A percentile compares a stretch with the other conserved stretches of the same genome.
phyloP scores from a whole-genome alignment of 1,140 invertebrate genomes.

The Drosophila sp. region DNA sequence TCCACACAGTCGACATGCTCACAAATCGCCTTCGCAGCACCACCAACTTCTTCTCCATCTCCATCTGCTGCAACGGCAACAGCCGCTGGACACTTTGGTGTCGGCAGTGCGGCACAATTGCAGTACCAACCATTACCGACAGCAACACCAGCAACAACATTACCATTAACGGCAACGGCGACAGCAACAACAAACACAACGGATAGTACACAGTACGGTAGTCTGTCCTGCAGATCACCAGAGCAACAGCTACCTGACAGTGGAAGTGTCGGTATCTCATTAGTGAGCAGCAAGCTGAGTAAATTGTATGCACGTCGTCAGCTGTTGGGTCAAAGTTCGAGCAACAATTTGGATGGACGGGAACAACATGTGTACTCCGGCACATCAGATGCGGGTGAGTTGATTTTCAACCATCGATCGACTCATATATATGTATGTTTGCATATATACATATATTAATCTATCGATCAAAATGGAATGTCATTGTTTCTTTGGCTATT shows the following conservation, averaged over 20 bases:
- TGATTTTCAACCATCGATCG: background rate
- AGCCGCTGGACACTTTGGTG: constrained; percentile 64
- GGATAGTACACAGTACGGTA: constrained; percentile 9
- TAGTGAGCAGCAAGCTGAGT: constrained; percentile 67
- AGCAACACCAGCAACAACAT: constrained; percentile 37
- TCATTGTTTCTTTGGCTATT: constrained; percentile 7
- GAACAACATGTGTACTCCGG: constrained; percentile 31
- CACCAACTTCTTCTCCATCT: constrained; percentile 14
- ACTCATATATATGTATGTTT: no score
- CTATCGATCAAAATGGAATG: no score
- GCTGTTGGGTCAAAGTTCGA: constrained; percentile 56
- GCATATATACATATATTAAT: no score
- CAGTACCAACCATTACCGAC: constrained; percentile 76
- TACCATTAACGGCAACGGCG: constrained; percentile 31
- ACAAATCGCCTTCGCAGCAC: constrained; percentile 57
- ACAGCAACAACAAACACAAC: constrained; percentile 21
- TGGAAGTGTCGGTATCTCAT: background rate
- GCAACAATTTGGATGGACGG: constrained; percentile 52
- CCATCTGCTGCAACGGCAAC: constrained; percentile 29
- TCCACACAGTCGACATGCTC: constrained; percentile 81
- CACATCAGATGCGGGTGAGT: constrained; percentile 61
- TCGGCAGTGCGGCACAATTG: constrained; percentile 52
- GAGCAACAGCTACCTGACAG: constrained; percentile 16
- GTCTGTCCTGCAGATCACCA: constrained; percentile 26
- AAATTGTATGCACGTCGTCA: constrained; percentile 76